These are phyloP conservation scores for Scaptomyza flava DNA, from an alignment of 2,888 invertebrate genomes.

Conservation along the genomic window DNA sequence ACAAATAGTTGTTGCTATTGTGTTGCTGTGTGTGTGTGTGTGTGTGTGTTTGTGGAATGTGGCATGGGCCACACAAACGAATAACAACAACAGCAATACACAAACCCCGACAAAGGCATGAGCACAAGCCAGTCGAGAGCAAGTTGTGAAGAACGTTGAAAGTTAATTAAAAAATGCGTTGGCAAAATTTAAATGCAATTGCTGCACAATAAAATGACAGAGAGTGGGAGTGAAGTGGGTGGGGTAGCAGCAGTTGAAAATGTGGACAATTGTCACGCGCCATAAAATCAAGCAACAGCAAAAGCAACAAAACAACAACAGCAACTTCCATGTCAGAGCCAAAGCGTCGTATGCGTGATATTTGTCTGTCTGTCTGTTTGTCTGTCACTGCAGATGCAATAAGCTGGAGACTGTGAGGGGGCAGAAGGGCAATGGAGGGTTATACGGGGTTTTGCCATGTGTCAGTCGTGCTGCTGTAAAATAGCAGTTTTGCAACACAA, in stretches of 20 bases:
- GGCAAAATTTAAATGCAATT: conserved; percentile 79
- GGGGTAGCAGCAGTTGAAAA: conserved; percentile 17
- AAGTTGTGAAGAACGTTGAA: conserved; percentile 37
- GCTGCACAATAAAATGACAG: conserved; percentile 68
- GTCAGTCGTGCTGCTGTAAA: conserved; percentile 45
- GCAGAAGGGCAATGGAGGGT: background rate
- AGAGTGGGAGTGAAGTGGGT: background rate
- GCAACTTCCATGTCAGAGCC: conserved; percentile 24
- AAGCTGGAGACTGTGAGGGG: background rate
- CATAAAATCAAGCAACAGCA: conserved; percentile 71
- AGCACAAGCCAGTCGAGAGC: conserved; percentile 40
- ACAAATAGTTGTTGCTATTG: conserved; percentile 43
- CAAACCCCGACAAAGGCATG: conserved; percentile 21
- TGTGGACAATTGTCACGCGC: conserved; percentile 77
- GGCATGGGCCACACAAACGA: conserved; percentile 29
- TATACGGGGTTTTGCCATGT: conserved; percentile 39
- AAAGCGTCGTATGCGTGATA: conserved; percentile 68
- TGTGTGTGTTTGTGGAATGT: conserved; percentile 16
- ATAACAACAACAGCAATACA: conserved; percentile 31
- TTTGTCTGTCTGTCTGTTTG: conserved; percentile 13
- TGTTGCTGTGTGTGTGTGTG: background rate
- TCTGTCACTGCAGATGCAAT: conserved; percentile 2
- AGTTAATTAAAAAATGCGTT: conserved; percentile 79
- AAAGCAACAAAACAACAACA: conserved; percentile 16
- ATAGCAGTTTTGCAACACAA: conserved; percentile 57